These are phyloP conservation scores for Muscina levida DNA, from an alignment of 2,888 invertebrate species.

Conservation along the genomic window DNA sequence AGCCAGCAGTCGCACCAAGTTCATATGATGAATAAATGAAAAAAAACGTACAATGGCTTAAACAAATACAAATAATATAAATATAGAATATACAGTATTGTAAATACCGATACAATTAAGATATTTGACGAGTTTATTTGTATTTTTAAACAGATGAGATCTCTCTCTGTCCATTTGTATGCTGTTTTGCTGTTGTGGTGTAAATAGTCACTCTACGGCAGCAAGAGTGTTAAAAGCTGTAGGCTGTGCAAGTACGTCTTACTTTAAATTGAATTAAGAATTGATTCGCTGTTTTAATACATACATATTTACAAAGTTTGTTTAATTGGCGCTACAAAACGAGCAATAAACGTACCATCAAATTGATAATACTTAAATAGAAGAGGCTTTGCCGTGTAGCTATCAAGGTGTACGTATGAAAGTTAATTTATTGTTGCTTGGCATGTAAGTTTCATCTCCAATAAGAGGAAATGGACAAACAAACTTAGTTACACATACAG, in stretches of 20 bases:
- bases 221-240: too few species aligned
- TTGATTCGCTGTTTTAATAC: slow-evolving; percentile 31
- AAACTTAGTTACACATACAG: too few species aligned
- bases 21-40: too few species aligned
- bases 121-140: not conserved
- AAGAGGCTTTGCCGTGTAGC: too few species aligned
- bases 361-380: slow-evolving; percentile 45
- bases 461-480: too few species aligned
- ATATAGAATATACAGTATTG: not conserved
- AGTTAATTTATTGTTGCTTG: too few species aligned
- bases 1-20: too few species aligned
- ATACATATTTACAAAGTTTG: not conserved
- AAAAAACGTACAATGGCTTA: too few species aligned
- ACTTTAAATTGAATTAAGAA: slow-evolving; percentile 38
- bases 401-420: too few species aligned
- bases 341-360: slow-evolving; percentile 15
- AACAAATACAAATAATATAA: slow-evolving; percentile 9
- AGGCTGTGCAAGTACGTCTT: not conserved
- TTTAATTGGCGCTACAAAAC: slow-evolving; percentile 12
- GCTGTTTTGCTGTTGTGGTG: not conserved
- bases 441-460: too few species aligned
- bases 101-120: not conserved
- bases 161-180: not conserved
- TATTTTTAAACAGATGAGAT: not conserved
- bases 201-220: not conserved